Conservation (phyloP, 1,140 invertebrate species). For the Pristionchus pacificus region DNA sequence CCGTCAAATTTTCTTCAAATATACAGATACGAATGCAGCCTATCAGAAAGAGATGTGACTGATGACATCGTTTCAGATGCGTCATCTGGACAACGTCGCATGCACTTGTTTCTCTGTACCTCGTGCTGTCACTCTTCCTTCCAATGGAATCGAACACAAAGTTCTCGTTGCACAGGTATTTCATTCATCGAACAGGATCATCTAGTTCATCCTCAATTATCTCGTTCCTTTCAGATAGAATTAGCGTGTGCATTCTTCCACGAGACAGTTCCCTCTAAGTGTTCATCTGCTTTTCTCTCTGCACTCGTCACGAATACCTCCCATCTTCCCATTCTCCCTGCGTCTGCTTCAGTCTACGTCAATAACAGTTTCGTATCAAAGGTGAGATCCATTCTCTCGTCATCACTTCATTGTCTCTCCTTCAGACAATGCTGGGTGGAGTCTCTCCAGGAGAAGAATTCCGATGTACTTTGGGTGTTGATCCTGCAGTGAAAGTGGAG, state of each 20-base stretch:
- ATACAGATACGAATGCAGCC: not conserved
- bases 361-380: constrained; percentile 62
- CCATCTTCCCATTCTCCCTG: constrained; percentile 57
- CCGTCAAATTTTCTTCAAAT: too few relatives aligned
- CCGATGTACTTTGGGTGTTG: constrained; percentile 59
- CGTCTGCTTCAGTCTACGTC: constrained; percentile 60
- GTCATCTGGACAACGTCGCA: constrained; percentile 53
- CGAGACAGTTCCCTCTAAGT: constrained; percentile 58
- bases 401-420: not conserved
- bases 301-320: constrained; percentile 59
- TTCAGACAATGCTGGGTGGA: constrained; percentile 50
- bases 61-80: constrained; percentile 21
- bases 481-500: constrained; percentile 56
- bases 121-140: constrained; percentile 52
- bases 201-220: not conserved
- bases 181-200: constrained; percentile 19
- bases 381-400: constrained; percentile 36
- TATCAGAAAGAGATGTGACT: too few relatives aligned
- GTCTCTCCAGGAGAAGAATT: constrained; percentile 60
- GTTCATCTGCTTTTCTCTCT: constrained; percentile 58
- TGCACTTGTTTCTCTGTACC: constrained; percentile 58
- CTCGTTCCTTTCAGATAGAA: constrained; percentile 45
- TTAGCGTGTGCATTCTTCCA: constrained; percentile 58
- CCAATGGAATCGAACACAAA: constrained; percentile 57
- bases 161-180: constrained; percentile 48